Conservation (phyloP, 2,888 invertebrate genomes). For the Diaphora mendica region DNA sequence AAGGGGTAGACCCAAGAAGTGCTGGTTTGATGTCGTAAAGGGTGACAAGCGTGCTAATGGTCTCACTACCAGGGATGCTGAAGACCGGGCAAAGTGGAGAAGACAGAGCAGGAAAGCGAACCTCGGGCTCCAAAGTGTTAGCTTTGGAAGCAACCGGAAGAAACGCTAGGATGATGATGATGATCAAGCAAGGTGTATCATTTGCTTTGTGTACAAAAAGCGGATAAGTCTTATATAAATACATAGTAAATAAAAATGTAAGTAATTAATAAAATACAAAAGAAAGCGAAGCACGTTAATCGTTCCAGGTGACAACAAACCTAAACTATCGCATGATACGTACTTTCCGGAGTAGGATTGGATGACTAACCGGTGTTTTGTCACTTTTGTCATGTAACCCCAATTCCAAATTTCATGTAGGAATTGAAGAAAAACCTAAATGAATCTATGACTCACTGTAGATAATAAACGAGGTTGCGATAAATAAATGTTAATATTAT, state of each 20-base stretch:
- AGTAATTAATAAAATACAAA: not conserved
- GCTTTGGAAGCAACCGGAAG: no score
- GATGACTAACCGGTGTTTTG: not conserved
- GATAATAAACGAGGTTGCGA: not conserved
- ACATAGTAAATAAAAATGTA: no score
- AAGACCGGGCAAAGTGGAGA: no score
- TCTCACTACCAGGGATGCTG: no score
- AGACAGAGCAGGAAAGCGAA: no score
- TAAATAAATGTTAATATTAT: not conserved
- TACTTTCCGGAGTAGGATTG: not conserved
- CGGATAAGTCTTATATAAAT: not conserved
- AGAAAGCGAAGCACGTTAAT: not conserved
- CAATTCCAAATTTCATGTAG: not conserved
- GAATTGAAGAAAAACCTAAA: not conserved
- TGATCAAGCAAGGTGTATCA: not conserved
- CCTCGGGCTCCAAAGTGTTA: no score
- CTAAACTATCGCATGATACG: not conserved
- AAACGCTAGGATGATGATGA: no score
- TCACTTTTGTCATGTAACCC: not conserved
- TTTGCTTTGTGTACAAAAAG: not conserved
- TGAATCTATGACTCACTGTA: not conserved
- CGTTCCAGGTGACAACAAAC: not conserved
- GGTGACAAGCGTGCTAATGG: no score
- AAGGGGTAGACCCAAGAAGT: no score
- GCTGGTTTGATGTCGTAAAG: no score